These are phyloP conservation scores for Leucophenga maculata DNA, from an alignment of 2,888 invertebrate species.

Conservation along the genomic window DNA sequence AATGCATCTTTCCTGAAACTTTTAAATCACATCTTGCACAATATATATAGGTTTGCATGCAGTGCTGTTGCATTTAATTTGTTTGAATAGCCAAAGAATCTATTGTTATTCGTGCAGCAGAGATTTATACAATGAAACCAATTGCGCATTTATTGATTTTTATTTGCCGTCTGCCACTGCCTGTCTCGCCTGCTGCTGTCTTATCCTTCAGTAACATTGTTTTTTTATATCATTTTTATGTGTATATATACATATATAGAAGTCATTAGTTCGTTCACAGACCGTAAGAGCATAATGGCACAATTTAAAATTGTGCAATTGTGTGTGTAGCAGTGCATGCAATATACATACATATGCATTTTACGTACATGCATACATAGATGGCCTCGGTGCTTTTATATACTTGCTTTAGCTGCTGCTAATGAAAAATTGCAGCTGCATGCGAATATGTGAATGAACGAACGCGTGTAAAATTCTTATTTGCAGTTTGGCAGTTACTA, in stretches of 20 bases:
- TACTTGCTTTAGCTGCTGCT: conserved; percentile 25
- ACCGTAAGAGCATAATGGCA: background rate
- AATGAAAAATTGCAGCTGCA: conserved; percentile 39
- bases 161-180: conserved; percentile 1
- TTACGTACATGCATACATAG: background rate
- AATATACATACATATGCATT: conserved; percentile 42
- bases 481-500: conserved; percentile 6
- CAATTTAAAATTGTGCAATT: conserved; percentile 63
- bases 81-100: background rate
- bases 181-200: background rate
- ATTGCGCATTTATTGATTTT: conserved; percentile 23
- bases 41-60: background rate
- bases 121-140: conserved; percentile 3
- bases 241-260: background rate
- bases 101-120: conserved; percentile 2
- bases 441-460: conserved; percentile 40
- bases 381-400: background rate
- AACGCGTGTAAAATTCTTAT: conserved; percentile 32
- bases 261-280: conserved; percentile 46
- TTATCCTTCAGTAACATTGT: conserved; percentile 38
- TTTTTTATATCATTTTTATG: conserved; percentile 11
- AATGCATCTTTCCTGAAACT: no score
- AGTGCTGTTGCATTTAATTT: conserved; percentile 7
- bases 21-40: no score
- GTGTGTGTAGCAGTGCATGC: conserved; percentile 48